Evolutionary conservation across 1,140 invertebrate genomes (phyloP).

Genomic region (Araneus ventricosus): DNA sequence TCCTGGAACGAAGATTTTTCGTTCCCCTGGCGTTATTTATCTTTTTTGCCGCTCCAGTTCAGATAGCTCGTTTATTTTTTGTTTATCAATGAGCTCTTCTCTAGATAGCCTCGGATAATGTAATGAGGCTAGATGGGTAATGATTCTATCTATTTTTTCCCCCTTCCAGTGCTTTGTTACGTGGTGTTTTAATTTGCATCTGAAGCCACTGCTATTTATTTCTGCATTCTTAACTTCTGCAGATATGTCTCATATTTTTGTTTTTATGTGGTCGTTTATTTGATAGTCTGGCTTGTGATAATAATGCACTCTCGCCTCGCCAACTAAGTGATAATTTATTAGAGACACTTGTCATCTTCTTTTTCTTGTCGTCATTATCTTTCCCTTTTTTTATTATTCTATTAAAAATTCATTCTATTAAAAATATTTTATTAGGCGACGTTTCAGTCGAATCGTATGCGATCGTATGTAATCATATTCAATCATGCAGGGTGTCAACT

Average conservation of each 20-base stretch:
- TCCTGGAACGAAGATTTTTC: not conserved
- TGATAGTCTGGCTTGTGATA: not conserved
- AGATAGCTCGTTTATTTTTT: not conserved
- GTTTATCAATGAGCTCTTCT: not conserved
- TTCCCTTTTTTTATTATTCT: too few relatives aligned
- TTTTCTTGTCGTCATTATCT: not conserved
- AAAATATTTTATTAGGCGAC: too few relatives aligned
- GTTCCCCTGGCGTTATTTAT: not conserved
- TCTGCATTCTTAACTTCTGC: not conserved
- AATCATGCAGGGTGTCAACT: too few relatives aligned
- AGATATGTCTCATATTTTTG: not conserved
- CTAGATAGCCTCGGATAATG: too few relatives aligned
- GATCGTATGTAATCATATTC: too few relatives aligned
- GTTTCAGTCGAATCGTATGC: too few relatives aligned
- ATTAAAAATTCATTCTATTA: too few relatives aligned
- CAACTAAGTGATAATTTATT: not conserved
- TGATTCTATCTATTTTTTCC: not conserved
- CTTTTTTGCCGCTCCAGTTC: not conserved
- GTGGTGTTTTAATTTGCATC: slow-evolving; percentile 1
- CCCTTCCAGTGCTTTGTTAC: not conserved
- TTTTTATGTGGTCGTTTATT: slow-evolving; percentile 11
- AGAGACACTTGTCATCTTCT: not conserved
- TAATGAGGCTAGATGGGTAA: not conserved
- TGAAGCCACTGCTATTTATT: not conserved
- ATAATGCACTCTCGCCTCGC: not conserved